Conservation (phyloP, 2,888 invertebrate species). For the Tyria jacobaeae region DNA sequence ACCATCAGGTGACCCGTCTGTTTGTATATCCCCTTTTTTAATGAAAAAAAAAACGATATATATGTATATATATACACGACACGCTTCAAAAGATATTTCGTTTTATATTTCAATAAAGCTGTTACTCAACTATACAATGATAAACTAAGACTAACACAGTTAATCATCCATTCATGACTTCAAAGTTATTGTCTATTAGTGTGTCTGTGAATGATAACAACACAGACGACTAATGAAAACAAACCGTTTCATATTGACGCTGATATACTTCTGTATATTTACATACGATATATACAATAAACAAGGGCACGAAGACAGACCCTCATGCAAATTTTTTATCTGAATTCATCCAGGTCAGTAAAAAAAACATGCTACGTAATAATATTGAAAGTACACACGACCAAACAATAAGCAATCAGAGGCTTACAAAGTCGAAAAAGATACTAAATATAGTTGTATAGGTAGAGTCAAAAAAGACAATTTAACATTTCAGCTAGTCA, state of each 20-base stretch:
- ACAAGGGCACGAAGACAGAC: constrained; percentile 49
- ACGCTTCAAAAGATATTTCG: too few species aligned
- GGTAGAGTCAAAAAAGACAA: constrained; percentile 12
- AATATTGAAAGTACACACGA: not conserved
- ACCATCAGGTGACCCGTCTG: too few species aligned
- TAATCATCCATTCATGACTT: constrained; percentile 43
- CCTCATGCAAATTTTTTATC: constrained; percentile 45
- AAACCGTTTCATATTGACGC: constrained; percentile 57
- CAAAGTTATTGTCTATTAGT: constrained; percentile 56
- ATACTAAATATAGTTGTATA: not conserved
- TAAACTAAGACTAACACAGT: constrained; percentile 32
- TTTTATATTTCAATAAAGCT: constrained; percentile 37
- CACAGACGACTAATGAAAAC: constrained; percentile 61
- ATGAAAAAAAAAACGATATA: too few species aligned
- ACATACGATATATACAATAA: constrained; percentile 56
- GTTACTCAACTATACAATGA: constrained; percentile 48
- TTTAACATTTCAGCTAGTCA: constrained; percentile 45
- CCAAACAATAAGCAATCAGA: not conserved
- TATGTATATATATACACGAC: too few species aligned
- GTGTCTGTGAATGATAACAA: constrained; percentile 62
- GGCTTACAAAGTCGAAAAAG: constrained; percentile 6
- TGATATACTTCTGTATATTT: constrained; percentile 49
- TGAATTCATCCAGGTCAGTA: constrained; percentile 12
- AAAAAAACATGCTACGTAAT: not conserved
- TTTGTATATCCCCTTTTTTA: too few species aligned